Conservation (phyloP, 2,888 invertebrate species). For the Eristalis arbustorum region DNA sequence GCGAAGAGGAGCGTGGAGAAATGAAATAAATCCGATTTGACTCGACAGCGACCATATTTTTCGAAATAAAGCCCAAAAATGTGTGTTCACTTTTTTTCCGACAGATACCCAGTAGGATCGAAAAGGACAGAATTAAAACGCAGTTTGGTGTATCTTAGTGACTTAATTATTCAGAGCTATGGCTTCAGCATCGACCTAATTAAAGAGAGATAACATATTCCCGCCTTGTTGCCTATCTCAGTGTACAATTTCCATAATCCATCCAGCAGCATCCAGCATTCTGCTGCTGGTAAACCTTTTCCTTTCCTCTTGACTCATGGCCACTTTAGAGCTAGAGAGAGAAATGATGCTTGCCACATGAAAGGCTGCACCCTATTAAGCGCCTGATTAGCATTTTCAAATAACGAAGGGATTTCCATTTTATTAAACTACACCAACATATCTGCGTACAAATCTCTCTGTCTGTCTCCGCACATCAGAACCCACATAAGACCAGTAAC, state of each 20-base stretch:
- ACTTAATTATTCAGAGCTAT: slow-evolving; percentile 24
- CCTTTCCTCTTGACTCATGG: background rate
- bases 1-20: slow-evolving; percentile 27
- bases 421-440: slow-evolving; percentile 40
- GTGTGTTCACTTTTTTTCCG: no score
- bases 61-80: background rate
- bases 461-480: background rate
- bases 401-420: slow-evolving; percentile 46
- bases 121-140: slow-evolving; percentile 13
- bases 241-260: slow-evolving; percentile 47
- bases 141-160: slow-evolving; percentile 5
- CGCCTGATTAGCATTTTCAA: slow-evolving; percentile 55
- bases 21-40: slow-evolving; percentile 3
- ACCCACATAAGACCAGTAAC: background rate
- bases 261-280: background rate
- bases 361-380: slow-evolving; percentile 26
- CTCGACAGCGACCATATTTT: background rate
- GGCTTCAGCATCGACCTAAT: slow-evolving; percentile 12
- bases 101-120: slow-evolving; percentile 1
- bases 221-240: background rate
- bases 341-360: slow-evolving; percentile 14
- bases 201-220: slow-evolving; percentile 28
- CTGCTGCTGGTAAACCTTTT: background rate
- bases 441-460: slow-evolving; percentile 12
- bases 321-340: slow-evolving; percentile 7